These are phyloP conservation scores for Etheostoma cragini DNA, from an alignment of 2,113 vertebrate species.

Conservation along the genomic window DNA sequence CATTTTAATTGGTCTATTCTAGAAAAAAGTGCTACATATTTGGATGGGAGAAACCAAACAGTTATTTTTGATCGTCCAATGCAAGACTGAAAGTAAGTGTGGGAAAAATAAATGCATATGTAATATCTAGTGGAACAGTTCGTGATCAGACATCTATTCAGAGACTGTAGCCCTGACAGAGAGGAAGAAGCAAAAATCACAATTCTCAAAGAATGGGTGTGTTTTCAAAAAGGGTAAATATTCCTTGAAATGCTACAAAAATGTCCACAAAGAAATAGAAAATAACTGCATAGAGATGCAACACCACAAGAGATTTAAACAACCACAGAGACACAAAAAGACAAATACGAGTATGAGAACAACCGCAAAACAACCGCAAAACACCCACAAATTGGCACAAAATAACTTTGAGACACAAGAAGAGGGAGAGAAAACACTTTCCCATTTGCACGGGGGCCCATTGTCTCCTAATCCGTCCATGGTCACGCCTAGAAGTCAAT, in stretches of 20 bases:
- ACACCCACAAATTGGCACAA: neutral
- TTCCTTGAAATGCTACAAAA: neutral
- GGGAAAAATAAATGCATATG: neutral
- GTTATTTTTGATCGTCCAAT: conserved; percentile 22
- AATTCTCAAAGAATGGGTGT: neutral
- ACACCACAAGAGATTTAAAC: neutral
- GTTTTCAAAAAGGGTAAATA: neutral
- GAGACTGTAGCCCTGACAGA: neutral
- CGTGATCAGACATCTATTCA: conserved; percentile 39
- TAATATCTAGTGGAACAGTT: conserved; percentile 10
- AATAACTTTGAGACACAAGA: neutral
- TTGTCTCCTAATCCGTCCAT: neutral
- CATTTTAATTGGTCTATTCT: neutral
- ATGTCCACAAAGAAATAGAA: neutral
- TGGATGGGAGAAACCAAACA: conserved; percentile 12
- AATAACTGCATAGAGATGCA: neutral
- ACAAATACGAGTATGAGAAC: no score
- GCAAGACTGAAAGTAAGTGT: neutral
- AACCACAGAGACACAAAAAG: neutral
- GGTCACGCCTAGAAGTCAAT: neutral
- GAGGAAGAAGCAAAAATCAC: neutral
- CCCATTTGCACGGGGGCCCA: neutral
- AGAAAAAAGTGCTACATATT: conserved; percentile 24
- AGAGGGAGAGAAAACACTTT: neutral
- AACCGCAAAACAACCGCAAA: neutral